Evolutionary conservation across 1,140 invertebrate genomes (phyloP).

Genomic region (Drosophila sp.): DNA sequence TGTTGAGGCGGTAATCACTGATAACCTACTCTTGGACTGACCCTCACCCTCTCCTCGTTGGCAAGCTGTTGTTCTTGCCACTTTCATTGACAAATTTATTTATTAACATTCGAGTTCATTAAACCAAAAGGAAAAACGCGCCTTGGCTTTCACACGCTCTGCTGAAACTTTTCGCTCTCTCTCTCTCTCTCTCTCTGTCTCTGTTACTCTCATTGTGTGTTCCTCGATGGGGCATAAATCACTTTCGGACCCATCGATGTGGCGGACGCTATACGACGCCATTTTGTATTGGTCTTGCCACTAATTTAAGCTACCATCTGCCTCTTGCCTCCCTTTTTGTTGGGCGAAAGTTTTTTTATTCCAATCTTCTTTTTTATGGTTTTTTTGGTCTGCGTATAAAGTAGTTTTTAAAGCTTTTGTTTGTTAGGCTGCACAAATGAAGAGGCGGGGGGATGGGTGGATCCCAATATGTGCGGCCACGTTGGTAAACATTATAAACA

Average conservation of each 20-base stretch:
- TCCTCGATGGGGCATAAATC: constrained; percentile 58
- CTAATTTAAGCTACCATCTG: constrained; percentile 5
- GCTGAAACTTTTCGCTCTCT: constrained; percentile 37
- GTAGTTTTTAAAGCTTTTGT: constrained; percentile 69
- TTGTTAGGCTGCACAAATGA: constrained; percentile 20
- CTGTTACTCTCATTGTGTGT: no score
- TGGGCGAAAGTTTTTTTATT: constrained; percentile 26
- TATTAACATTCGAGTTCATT: constrained; percentile 81
- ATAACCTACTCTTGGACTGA: constrained; percentile 25
- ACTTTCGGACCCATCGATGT: constrained; percentile 36
- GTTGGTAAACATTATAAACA: constrained; percentile 8
- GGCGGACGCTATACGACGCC: constrained; percentile 41
- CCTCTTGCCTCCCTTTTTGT: constrained; percentile 8
- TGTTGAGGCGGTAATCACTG: constrained; percentile 47
- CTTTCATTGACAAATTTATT: constrained; percentile 77
- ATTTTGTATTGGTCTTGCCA: constrained; percentile 40
- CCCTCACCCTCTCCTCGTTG: not conserved
- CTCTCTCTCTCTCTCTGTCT: not conserved
- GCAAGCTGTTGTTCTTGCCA: constrained; percentile 27
- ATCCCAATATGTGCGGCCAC: no score
- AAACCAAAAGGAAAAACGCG: constrained; percentile 52
- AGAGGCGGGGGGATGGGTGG: not conserved
- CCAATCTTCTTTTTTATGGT: not conserved
- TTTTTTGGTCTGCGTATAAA: constrained; percentile 29
- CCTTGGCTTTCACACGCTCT: constrained; percentile 60